Conservation (phyloP, 2,888 invertebrate species). For the Drosophila phalerata region DNA sequence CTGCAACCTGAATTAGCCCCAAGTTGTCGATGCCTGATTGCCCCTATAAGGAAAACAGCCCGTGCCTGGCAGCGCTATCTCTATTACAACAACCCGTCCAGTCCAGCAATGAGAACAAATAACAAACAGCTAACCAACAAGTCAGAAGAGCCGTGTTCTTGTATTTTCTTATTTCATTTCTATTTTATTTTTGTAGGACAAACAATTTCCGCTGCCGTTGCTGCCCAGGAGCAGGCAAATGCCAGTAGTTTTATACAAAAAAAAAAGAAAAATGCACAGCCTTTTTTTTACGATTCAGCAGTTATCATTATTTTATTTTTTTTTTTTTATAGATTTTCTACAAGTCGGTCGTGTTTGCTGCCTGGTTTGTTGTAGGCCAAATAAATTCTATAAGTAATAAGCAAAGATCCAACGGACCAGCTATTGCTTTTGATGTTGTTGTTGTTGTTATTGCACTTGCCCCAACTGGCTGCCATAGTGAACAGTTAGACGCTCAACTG, state of each 20-base stretch:
- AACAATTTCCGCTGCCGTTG: constrained; percentile 68
- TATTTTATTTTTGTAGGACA: constrained; percentile 63
- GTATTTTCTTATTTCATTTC: constrained; percentile 18
- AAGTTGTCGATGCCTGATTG: constrained; percentile 78
- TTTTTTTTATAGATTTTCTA: constrained; percentile 35
- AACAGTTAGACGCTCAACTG: constrained; percentile 77
- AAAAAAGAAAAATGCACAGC: constrained; percentile 44
- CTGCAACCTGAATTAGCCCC: constrained; percentile 72
- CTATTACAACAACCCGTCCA: constrained; percentile 70
- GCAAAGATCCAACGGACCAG: constrained; percentile 71
- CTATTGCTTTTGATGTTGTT: constrained; percentile 26
- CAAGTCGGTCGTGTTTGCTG: constrained; percentile 71
- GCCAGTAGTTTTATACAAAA: constrained; percentile 45
- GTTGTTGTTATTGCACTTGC: constrained; percentile 58
- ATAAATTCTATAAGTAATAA: constrained; percentile 78
- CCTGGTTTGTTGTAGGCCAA: constrained; percentile 72
- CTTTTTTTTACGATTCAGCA: constrained; percentile 68
- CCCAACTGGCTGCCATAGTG: constrained; percentile 51
- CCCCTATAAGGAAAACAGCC: constrained; percentile 78
- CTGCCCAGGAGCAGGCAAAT: constrained; percentile 54
- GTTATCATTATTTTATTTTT: constrained; percentile 76
- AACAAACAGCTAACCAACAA: constrained; percentile 26
- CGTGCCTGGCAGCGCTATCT: constrained; percentile 67
- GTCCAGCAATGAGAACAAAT: constrained; percentile 56
- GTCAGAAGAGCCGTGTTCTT: constrained; percentile 11